Percentiles rank a stretch among this genome's conserved stretches.
phyloP scores from a whole-genome alignment of 2,888 invertebrate genomes.

The Asteroscopus sphinx region DNA sequence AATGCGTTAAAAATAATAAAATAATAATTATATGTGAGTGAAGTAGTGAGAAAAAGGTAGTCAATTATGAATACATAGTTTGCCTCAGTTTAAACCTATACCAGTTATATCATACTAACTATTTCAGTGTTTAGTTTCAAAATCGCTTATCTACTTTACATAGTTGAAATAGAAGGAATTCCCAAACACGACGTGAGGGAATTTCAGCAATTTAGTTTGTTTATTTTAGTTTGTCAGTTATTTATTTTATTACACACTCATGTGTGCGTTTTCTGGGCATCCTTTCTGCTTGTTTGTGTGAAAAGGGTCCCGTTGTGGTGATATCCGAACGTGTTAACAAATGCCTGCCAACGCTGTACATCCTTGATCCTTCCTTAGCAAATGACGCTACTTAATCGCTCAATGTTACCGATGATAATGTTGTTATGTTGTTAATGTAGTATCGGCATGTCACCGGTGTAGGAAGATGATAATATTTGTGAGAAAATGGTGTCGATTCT shows the following conservation, averaged over 20 bases:
- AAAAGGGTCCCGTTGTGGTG: slow-evolving; percentile 7
- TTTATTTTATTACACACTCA: slow-evolving; percentile 18
- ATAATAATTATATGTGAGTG: no score
- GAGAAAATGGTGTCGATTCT: no score
- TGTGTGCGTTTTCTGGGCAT: slow-evolving; percentile 15
- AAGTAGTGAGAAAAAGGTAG: no score
- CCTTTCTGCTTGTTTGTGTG: slow-evolving; percentile 9
- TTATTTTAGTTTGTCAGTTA: slow-evolving; percentile 22
- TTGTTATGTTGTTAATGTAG: no score
- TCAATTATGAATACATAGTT: background rate
- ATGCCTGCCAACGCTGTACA: background rate
- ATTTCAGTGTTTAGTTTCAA: slow-evolving; percentile 12
- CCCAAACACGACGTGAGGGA: slow-evolving; percentile 34
- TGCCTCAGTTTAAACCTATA: slow-evolving; percentile 1
- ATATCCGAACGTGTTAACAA: slow-evolving; percentile 2
- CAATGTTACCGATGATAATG: no score
- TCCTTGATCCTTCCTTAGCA: background rate
- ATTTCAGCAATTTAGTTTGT: slow-evolving; percentile 34
- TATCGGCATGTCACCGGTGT: no score
- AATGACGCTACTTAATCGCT: background rate
- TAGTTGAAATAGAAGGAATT: slow-evolving; percentile 28
- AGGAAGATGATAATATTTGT: no score
- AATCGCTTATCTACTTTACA: slow-evolving; percentile 18
- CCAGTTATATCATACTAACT: slow-evolving; percentile 16
- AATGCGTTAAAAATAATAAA: no score